Conservation (phyloP, 2,888 invertebrate genomes). For the Alcis repandata region DNA sequence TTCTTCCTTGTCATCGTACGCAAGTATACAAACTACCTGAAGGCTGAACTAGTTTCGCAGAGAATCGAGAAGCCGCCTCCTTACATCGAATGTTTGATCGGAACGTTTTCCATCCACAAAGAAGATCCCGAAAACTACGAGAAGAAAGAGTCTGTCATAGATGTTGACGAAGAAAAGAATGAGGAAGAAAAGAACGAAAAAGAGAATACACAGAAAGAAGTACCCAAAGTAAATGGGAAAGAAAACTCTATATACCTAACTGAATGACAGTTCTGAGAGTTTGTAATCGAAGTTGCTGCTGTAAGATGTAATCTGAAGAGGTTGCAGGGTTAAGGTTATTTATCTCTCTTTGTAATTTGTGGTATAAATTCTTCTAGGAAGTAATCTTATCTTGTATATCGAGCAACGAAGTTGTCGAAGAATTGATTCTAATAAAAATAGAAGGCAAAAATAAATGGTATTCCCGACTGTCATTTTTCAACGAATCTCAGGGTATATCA, state of each 20-base stretch:
- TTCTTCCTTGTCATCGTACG: slow-evolving; percentile 61
- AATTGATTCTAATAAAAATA: background rate
- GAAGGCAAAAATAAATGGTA: background rate
- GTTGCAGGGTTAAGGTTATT: slow-evolving; percentile 1
- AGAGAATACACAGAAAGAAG: slow-evolving; percentile 14
- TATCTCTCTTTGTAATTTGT: background rate
- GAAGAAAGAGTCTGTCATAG: slow-evolving; percentile 47
- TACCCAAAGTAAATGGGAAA: background rate
- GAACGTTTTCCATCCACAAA: slow-evolving; percentile 41
- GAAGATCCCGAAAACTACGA: slow-evolving; percentile 33
- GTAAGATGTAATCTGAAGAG: slow-evolving; percentile 1
- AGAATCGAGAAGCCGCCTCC: slow-evolving; percentile 68
- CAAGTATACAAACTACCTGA: slow-evolving; percentile 59
- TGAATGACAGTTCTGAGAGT: slow-evolving; percentile 7
- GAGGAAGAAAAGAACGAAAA: slow-evolving; percentile 41
- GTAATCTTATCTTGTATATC: background rate
- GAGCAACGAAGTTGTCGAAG: background rate
- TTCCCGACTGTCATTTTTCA: background rate
- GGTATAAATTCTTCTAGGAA: background rate
- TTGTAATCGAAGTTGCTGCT: background rate
- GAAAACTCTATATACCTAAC: slow-evolving; percentile 10
- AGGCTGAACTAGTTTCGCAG: slow-evolving; percentile 52
- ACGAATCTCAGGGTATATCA: background rate
- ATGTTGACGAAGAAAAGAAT: slow-evolving; percentile 51
- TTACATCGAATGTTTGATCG: slow-evolving; percentile 70